A percentile compares a stretch with the other conserved stretches of the same genome.
Evolutionary conservation across 2,113 vertebrate species (phyloP).

Genomic region (Struthio camelus): DNA sequence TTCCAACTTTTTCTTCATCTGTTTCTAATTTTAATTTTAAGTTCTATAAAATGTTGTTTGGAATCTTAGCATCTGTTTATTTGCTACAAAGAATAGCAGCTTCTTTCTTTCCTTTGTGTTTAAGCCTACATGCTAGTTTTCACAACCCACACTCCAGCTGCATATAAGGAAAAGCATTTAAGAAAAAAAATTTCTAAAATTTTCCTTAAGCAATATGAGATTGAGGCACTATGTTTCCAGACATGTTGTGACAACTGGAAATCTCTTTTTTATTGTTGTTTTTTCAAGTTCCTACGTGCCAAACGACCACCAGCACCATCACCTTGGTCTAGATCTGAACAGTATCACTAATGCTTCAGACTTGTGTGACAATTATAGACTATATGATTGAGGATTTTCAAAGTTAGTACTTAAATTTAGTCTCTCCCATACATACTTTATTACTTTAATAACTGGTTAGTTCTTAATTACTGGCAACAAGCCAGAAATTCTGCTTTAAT

Average conservation of each 20-base stretch:
- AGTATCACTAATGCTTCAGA: not conserved
- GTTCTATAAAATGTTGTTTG: not conserved
- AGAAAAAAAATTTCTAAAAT: not conserved
- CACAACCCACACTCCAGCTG: not conserved
- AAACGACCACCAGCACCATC: not conserved
- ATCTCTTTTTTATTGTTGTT: not conserved
- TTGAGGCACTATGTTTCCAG: not conserved
- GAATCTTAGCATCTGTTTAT: not conserved
- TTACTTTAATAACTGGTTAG: not conserved
- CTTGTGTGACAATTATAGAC: not conserved
- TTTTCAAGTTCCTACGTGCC: not conserved
- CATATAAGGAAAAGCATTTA: not conserved
- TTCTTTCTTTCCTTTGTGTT: not conserved
- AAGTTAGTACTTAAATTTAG: not conserved
- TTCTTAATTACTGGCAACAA: not conserved
- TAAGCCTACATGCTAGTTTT: not conserved
- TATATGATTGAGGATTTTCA: not conserved
- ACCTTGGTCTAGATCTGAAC: not conserved
- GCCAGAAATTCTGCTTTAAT: not conserved
- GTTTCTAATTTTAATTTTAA: not conserved
- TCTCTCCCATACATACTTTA: not conserved
- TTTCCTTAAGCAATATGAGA: not conserved
- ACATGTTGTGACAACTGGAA: not conserved
- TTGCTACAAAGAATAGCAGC: not conserved
- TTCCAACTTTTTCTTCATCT: not conserved